Conservation (phyloP, 2,113 vertebrate species). For the Mus spicilegus region DNA sequence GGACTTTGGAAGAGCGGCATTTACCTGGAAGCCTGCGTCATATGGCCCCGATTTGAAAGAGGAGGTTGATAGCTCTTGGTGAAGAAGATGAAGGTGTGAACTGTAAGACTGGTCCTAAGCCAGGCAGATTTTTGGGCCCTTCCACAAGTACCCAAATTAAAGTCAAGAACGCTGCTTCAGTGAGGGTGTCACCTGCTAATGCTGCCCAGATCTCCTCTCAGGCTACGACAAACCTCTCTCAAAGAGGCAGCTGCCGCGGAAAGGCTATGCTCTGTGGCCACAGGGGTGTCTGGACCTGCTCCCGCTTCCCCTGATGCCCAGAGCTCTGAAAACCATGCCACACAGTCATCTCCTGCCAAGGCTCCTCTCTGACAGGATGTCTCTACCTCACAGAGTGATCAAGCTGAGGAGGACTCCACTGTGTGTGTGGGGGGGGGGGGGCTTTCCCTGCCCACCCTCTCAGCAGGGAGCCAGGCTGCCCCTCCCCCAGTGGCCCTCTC, state of each 20-base stretch:
- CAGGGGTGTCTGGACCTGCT: background rate
- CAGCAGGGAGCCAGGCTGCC: background rate
- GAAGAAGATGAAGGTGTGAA: conserved; percentile 71
- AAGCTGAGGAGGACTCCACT: conserved; percentile 84
- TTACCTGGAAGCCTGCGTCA: conserved; percentile 83
- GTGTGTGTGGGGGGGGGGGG: background rate
- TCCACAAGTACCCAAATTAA: conserved; percentile 87
- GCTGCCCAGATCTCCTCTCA: conserved; percentile 3
- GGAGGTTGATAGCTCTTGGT: conserved; percentile 64
- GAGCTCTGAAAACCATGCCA: conserved; percentile 38
- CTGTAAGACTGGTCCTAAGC: conserved; percentile 78
- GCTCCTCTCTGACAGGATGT: conserved; percentile 47
- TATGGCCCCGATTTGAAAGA: conserved; percentile 85
- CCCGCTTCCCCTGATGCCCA: background rate
- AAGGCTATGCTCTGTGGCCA: background rate
- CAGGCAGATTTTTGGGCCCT: conserved; percentile 84
- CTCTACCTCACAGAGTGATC: conserved; percentile 53
- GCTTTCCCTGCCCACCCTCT: background rate
- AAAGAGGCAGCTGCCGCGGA: background rate
- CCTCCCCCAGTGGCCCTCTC: background rate
- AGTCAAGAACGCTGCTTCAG: conserved; percentile 85
- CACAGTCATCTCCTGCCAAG: background rate
- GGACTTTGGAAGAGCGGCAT: conserved; percentile 87
- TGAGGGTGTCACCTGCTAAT: conserved; percentile 58
- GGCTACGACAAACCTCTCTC: background rate